These are phyloP conservation scores for Melospiza melodia DNA, from an alignment of 2,113 vertebrate genomes.

Conservation along the genomic window DNA sequence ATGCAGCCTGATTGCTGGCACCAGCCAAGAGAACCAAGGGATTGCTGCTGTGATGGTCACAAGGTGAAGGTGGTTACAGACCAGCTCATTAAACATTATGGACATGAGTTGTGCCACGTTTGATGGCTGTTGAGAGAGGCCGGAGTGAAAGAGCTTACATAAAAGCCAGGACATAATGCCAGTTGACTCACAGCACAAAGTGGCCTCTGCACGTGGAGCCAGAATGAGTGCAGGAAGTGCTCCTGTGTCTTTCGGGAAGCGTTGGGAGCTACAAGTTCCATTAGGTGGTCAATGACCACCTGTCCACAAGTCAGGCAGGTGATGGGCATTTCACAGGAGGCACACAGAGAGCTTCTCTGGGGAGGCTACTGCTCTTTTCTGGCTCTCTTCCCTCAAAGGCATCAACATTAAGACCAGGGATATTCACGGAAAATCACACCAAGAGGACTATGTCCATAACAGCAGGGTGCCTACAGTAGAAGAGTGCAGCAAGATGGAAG, in stretches of 20 bases:
- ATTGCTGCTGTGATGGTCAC: not conserved
- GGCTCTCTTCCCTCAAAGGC: not conserved
- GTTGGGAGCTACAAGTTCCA: accelerated
- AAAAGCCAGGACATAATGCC: not conserved
- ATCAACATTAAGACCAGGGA: not conserved
- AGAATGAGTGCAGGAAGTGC: not conserved
- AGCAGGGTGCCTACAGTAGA: not conserved
- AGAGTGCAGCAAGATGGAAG: not conserved
- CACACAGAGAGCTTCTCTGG: not conserved
- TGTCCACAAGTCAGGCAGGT: accelerated
- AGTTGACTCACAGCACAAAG: not conserved
- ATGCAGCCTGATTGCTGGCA: not conserved
- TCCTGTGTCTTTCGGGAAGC: not conserved
- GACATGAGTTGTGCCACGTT: not conserved
- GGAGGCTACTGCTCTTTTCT: not conserved
- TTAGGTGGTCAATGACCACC: not conserved
- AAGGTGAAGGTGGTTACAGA: not conserved
- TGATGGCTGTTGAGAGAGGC: not conserved
- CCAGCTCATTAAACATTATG: not conserved
- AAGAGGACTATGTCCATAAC: not conserved
- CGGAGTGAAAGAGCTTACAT: not conserved
- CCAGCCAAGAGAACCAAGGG: not conserved
- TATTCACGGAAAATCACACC: not conserved
- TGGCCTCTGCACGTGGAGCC: not conserved
- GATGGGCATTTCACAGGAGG: not conserved